Base-by-base conservation (phyloP, 2,888 invertebrate genomes). In the Himalopsyche anomala region DNA sequence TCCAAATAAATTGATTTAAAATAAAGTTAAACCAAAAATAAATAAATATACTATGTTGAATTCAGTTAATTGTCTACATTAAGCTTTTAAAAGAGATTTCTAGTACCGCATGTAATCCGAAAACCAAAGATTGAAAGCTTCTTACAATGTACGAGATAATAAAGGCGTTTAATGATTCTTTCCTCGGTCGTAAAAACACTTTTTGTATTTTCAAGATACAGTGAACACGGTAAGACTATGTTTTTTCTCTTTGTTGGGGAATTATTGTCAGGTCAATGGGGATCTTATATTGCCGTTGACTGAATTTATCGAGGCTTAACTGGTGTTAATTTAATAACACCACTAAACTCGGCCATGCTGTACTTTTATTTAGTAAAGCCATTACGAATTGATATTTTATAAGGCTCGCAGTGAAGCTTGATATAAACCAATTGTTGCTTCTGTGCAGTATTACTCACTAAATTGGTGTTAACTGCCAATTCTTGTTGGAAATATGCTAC, bases 241-340 rank as follows among this genome's bases (percentile, higher is more conserved):
- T 62, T 62, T 62, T 62, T 62, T 62, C 3, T 5, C 51, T 62
- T 62, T 62, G 62, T 62, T 62, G 19, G 62, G 62, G 28, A 19
- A 62, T 62, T 62, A 62, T 62, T 62, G n/a, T 62, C 62, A 62
- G 62, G 62, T 62, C 62, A 62, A 28, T 11, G 19, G 62, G 28
- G 62, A 9, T n/a, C 62, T 62, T 19, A 19, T 19, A 19, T 62
- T 62, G 28, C 62, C 62, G 62, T 62, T 62, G 19, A 62, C 8
- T 62, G 62, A 62, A 62, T 62, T 62, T 62, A 62, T 62, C 62
- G 62, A 62, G 19, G 62, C 62, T 62, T 19, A 62, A 62, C 62
- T n/a, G 62, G n/a, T n/a, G 62, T 62, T 62, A 62, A 62, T 62
- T 62, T 62, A 62, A 62, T 62, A 62, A 62, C 19, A n/a, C 62